Conservation (phyloP, 1,140 invertebrate species). For the Euura saliciscinereae region DNA sequence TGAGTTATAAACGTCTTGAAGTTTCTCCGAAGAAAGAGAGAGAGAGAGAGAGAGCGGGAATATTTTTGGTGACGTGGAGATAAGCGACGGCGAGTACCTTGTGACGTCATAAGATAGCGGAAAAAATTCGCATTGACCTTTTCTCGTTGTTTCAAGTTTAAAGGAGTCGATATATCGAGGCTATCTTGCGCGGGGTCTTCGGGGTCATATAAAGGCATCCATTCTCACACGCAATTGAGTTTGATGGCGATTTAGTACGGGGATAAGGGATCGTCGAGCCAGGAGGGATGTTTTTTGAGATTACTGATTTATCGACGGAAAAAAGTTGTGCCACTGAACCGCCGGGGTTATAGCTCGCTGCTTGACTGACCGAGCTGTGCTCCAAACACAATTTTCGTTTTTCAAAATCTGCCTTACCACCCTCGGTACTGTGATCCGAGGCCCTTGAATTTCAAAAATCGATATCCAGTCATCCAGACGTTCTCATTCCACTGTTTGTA, state of each 20-base stretch:
- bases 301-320: conserved; percentile 5
- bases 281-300: conserved; percentile 5
- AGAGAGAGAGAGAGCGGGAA: neutral
- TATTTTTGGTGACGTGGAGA: no score
- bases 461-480: no score
- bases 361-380: no score
- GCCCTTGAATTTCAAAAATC: no score
- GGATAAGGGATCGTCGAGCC: neutral
- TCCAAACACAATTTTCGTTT: no score
- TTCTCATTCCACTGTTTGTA: neutral
- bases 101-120: no score
- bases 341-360: no score
- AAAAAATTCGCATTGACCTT: no score
- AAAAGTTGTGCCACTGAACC: neutral
- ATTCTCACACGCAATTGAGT: conserved; percentile 7
- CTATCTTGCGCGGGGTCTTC: neutral
- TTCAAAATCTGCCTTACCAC: no score
- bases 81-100: no score
- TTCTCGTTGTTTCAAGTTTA: neutral
- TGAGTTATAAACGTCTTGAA: neutral
- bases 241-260: conserved; percentile 4
- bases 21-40: neutral
- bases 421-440: no score
- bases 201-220: neutral
- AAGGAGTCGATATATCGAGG: neutral